These are phyloP conservation scores for Parazoanthus swiftii DNA, from an alignment of 92 coral and sea anemone genomes.

Conservation along the genomic window DNA sequence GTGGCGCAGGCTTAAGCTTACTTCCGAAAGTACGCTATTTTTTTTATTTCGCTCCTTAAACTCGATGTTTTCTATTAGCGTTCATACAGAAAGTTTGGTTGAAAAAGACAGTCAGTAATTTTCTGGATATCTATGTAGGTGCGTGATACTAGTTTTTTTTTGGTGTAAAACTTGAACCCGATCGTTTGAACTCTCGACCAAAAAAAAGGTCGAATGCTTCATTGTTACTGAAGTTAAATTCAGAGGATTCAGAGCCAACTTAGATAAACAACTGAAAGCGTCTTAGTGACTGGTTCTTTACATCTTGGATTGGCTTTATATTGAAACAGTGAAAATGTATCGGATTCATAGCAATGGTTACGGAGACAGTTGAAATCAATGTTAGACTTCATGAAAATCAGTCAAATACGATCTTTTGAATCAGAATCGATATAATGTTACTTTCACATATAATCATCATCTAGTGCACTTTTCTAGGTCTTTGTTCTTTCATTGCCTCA, in stretches of 20 bases:
- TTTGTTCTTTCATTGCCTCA: constrained; percentile 4
- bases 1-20: too few species aligned
- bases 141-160: constrained; percentile 6
- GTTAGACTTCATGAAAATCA: constrained; percentile 1
- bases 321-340: constrained; percentile 5
- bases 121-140: background rate
- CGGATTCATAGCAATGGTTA: constrained; percentile 8
- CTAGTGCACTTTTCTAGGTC: constrained; percentile 8
- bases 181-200: constrained; percentile 4
- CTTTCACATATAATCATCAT: constrained; percentile 2
- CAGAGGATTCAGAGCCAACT: constrained; percentile 9
- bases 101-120: constrained; percentile 6
- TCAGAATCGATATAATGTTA: background rate
- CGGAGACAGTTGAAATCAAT: constrained; percentile 8
- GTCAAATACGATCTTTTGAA: constrained; percentile 6
- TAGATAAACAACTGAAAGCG: constrained; percentile 3
- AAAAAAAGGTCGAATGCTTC: background rate
- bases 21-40: too few species aligned
- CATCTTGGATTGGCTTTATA: constrained; percentile 7
- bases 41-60: constrained; percentile 2
- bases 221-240: background rate
- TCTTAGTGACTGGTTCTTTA: constrained; percentile 7
- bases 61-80: constrained; percentile 8
- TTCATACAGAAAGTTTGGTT: constrained; percentile 6
- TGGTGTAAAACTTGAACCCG: constrained; percentile 8